phyloP scores from a whole-genome alignment of 2,888 invertebrate genomes.

The Drosophila anomalata region DNA sequence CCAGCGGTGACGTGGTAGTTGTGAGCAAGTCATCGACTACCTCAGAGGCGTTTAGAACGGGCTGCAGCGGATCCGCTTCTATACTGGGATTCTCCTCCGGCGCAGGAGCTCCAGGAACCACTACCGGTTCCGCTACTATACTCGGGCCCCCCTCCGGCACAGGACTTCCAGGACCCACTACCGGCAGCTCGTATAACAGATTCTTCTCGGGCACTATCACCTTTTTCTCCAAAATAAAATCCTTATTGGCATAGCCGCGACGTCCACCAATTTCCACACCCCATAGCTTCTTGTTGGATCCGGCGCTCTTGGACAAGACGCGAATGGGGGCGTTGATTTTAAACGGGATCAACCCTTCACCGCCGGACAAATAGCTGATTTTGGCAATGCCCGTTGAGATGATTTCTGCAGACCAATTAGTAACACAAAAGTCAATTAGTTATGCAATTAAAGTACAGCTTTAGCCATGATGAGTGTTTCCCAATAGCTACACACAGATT shows the following conservation, averaged over 20 bases:
- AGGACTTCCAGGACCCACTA: constrained; percentile 32
- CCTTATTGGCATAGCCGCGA: constrained; percentile 87
- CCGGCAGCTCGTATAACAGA: constrained; percentile 83
- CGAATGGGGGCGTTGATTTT: constrained; percentile 85
- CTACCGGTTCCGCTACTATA: constrained; percentile 25
- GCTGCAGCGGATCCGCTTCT: constrained; percentile 1
- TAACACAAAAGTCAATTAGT: neutral
- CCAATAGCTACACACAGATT: constrained; percentile 15
- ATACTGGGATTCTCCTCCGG: constrained; percentile 1
- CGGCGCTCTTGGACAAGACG: constrained; percentile 90
- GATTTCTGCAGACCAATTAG: constrained; percentile 55
- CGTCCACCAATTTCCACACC: constrained; percentile 88
- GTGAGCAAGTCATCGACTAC: constrained; percentile 51
- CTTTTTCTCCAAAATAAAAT: constrained; percentile 87
- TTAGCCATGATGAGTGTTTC: constrained; percentile 7
- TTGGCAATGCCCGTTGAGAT: constrained; percentile 86
- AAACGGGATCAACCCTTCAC: constrained; percentile 87
- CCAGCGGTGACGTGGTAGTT: constrained; percentile 64
- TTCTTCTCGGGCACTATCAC: constrained; percentile 83
- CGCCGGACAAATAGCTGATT: constrained; percentile 85
- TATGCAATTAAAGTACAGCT: constrained; percentile 9
- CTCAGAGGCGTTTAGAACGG: constrained; percentile 60
- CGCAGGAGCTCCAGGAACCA: constrained; percentile 21
- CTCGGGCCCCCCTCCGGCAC: neutral
- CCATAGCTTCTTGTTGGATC: constrained; percentile 85